Base-by-base conservation (phyloP, 2,888 invertebrate genomes). In the Apocheima hispidaria region DNA sequence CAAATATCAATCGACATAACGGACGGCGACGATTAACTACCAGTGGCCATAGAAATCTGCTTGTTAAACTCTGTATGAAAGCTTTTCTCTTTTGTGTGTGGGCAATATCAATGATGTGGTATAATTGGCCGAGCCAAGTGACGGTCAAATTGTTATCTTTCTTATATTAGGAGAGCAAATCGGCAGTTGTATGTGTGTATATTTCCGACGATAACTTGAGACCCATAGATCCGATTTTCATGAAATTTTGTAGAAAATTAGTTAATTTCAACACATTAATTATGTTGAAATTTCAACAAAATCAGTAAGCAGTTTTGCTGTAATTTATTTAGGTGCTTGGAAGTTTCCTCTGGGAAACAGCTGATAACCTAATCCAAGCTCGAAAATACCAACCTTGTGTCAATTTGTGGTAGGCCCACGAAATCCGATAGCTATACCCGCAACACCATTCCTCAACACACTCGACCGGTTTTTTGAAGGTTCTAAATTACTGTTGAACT, bases 401-500 rank as follows among this genome's bases (percentile, higher is more conserved):
- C 46, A 38, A 36, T 49, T 50, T 53, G 60, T 56, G 56, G 60
- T 60, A 52, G 59, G 48, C 48, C 38, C 41, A 52, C 50, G 28
- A 57, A 57, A 56, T 30, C 41, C 35, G 56, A 56, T 52, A 51
- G 28, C 52, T 30, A 5, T 30, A 23, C 38, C 30, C n/a, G n/a
- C 23, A 21, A 30, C 43, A 59, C 63, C 46, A 43, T 35, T 60
- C 58, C 20, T 55, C 54, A 21, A 41, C 51, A 60, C 59, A 55
- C 46, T 21, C 12, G 36, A 54, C 61, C 63, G 63, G 63, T 63
- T 61, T 61, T 55, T 53, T 48, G 57, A 68, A 60, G 62, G 58
- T 54, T 56, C 54, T 54, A 59, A 59, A 60, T 53, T 64, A 60
- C 66, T 60, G 52, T 56, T 57, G 60, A 46, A 54, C 63, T 63